Evolutionary conservation across 2,113 vertebrate genomes (phyloP), one percentile per base, ranked within the genome.

Genomic region (Penelope pileata): DNA sequence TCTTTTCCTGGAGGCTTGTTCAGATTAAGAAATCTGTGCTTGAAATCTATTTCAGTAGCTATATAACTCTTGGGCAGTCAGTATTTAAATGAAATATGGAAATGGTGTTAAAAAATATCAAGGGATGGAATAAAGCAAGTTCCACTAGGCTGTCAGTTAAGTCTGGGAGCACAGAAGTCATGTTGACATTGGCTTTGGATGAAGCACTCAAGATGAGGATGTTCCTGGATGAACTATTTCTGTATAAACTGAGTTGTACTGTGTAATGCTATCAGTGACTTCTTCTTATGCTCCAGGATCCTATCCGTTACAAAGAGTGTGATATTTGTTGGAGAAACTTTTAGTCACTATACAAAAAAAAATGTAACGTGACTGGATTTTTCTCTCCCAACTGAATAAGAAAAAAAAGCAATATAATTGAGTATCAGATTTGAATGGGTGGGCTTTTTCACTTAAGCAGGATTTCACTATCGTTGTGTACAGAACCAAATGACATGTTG

Each of bases 1-100:
- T 79, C 50, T 92, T 54, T 84, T 93, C 54, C 40, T 87, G 23
- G 43, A 89, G 70, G 75, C 54, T 91, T 91, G 45, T 82, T 92
- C 54, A 74, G 68, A 59, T 77, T 58, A 86, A 85, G 82, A 79
- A 82, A 90, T 66, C n/a, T 85, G 82, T 79, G 21, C 73, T 76
- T 80, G 32, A 66, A 91, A 63, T 64, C 34, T 94, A 7, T 80
- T 85, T 94, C 47, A 47, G 70, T 74, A 48, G 45, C 13, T 82
- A 32, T 32, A 0, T 30, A 53, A 67, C 72, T 95, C 60, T 81
- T 62, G 36, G n/a, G 53, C 58, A 88, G 70, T 38, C 13, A 64
- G 27, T 78, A 70, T 63, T 78, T 84, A 62, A 70, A 56, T 58
- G 10, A 82, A 93, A 88, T 80, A 51, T 5, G 16, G 74, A 79